phyloP scores from a whole-genome alignment of 2,888 invertebrate species.

The Philaethria dido region DNA sequence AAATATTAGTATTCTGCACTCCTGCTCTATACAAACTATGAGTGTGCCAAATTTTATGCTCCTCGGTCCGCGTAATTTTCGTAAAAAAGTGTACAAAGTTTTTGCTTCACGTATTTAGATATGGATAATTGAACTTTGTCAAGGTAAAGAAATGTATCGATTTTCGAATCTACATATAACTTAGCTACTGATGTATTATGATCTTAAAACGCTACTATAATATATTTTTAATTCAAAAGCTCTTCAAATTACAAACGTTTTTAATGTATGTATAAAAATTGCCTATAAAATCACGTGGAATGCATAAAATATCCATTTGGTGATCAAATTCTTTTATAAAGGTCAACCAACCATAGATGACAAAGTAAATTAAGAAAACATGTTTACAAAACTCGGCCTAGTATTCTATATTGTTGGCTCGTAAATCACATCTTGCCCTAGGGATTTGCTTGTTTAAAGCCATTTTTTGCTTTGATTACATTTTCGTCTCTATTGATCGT shows the following conservation, averaged over 20 bases:
- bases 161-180: neutral
- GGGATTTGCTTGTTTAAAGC: neutral
- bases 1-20: no score
- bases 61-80: no score
- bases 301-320: constrained; percentile 5
- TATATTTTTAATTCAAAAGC: neutral
- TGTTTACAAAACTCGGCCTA: constrained; percentile 1
- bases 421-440: neutral
- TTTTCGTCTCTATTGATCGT: no score
- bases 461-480: neutral
- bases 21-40: no score
- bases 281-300: constrained; percentile 3
- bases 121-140: no score
- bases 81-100: no score
- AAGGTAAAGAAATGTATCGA: neutral
- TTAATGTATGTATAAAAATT: neutral
- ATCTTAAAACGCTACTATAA: neutral
- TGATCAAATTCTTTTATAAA: constrained; percentile 5
- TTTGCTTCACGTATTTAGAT: no score
- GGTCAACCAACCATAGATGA: constrained; percentile 8
- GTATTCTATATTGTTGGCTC: constrained; percentile 1
- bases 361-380: constrained; percentile 9
- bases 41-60: no score
- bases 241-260: neutral
- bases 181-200: neutral